Evolutionary conservation across 2,113 vertebrate genomes (phyloP).

Genomic region (Monopterus albus): DNA sequence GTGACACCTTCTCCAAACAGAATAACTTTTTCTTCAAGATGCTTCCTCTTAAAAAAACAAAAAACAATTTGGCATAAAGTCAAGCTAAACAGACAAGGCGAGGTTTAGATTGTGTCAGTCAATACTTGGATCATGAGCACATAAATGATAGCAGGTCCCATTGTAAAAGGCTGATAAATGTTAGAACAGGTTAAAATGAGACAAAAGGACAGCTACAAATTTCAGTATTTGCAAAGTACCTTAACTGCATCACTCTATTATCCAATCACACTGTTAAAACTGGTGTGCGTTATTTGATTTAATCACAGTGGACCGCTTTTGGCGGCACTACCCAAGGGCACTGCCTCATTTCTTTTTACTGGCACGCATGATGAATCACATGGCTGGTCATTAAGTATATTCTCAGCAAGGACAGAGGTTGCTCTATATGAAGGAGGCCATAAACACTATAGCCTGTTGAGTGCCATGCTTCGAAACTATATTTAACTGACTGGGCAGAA

Average conservation of each 20-base stretch:
- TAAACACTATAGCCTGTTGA: not conserved
- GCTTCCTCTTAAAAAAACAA: not conserved
- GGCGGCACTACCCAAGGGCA: too few relatives aligned
- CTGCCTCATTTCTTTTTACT: not conserved
- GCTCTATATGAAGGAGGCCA: conserved; percentile 17
- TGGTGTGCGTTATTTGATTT: too few relatives aligned
- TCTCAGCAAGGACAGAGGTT: conserved; percentile 33
- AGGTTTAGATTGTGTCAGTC: not conserved
- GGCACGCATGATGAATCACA: not conserved
- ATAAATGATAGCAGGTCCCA: not conserved
- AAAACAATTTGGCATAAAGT: conserved; percentile 18
- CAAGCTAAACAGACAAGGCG: conserved; percentile 27
- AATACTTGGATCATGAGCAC: not conserved
- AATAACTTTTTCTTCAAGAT: not conserved
- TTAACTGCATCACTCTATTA: too few relatives aligned
- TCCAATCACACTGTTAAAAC: too few relatives aligned
- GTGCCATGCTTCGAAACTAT: not conserved
- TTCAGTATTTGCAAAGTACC: too few relatives aligned
- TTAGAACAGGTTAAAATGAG: too few relatives aligned
- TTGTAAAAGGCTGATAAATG: not conserved
- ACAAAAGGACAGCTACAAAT: too few relatives aligned
- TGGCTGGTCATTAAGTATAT: conserved; percentile 25
- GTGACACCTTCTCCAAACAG: conserved; percentile 33
- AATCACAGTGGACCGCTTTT: too few relatives aligned
- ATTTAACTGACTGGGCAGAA: not conserved